phyloP scores from a whole-genome alignment of 2,797 vertebrate species.

The Botia almorhae region DNA sequence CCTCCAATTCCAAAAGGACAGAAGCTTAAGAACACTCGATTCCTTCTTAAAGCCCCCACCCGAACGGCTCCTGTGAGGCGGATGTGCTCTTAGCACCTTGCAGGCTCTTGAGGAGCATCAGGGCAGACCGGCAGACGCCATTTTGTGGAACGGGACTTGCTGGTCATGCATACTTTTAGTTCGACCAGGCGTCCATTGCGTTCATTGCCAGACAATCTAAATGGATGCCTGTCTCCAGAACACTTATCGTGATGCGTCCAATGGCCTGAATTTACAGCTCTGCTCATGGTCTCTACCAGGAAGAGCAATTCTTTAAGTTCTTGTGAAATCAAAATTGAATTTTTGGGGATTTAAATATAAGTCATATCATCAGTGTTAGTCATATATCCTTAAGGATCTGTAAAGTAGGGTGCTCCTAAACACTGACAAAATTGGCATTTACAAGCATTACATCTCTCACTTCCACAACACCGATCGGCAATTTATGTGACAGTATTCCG shows the following conservation, averaged over 20 bases:
- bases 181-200: neutral
- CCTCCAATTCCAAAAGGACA: conserved; percentile 76
- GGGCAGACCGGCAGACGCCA: neutral
- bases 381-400: too few relatives aligned
- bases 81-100: conserved; percentile 28
- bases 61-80: conserved; percentile 13
- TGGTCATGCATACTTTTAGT: neutral
- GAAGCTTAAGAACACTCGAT: conserved; percentile 56
- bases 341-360: too few relatives aligned
- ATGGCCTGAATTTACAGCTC: neutral
- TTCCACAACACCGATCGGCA: too few relatives aligned
- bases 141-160: conserved; percentile 27
- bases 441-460: too few relatives aligned
- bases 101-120: conserved; percentile 16
- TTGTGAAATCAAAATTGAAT: too few relatives aligned
- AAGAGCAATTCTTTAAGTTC: too few relatives aligned
- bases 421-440: too few relatives aligned
- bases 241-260: neutral
- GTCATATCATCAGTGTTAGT: too few relatives aligned
- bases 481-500: too few relatives aligned
- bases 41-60: conserved; percentile 37
- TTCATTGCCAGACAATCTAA: conserved; percentile 11
- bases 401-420: too few relatives aligned
- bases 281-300: neutral
- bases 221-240: neutral